These are phyloP conservation scores for Liparis tanakae DNA, from an alignment of 2,797 vertebrate genomes.

Conservation along the genomic window DNA sequence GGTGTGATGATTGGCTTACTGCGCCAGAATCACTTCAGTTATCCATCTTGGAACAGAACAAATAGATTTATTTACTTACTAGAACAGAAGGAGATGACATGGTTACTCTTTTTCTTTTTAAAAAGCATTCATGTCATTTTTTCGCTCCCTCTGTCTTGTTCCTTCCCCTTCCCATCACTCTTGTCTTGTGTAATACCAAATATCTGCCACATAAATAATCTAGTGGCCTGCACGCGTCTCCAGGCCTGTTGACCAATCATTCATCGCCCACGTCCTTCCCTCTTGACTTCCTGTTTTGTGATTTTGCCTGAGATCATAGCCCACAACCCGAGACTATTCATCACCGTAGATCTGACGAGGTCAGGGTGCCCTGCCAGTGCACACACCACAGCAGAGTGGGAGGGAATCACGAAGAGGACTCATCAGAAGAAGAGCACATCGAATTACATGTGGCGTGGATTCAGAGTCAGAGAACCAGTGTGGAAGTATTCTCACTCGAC, in stretches of 20 bases:
- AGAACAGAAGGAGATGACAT: background rate
- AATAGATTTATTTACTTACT: background rate
- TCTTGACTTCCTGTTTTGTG: conserved; percentile 22
- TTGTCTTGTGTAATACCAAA: background rate
- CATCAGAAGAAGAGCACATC: background rate
- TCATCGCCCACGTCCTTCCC: background rate
- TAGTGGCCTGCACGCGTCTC: conserved; percentile 18
- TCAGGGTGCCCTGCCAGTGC: conserved; percentile 8
- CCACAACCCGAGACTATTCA: conserved; percentile 19
- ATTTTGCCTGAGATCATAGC: conserved; percentile 30
- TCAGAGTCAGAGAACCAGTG: conserved; percentile 12
- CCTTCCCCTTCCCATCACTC: background rate
- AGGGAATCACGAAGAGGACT: background rate
- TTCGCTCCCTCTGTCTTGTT: background rate
- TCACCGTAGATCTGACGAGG: conserved; percentile 32
- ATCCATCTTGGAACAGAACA: conserved; percentile 11
- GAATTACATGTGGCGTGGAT: background rate
- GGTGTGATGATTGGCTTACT: background rate
- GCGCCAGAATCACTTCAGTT: background rate
- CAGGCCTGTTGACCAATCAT: background rate
- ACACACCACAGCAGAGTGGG: background rate
- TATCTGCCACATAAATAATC: conserved; percentile 16
- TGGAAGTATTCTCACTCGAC: background rate
- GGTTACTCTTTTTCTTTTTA: conserved; percentile 5
- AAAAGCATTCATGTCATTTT: background rate